These are phyloP conservation scores for Arrhamphus sclerolepis DNA, from an alignment of 2,797 vertebrate species.

Conservation along the genomic window DNA sequence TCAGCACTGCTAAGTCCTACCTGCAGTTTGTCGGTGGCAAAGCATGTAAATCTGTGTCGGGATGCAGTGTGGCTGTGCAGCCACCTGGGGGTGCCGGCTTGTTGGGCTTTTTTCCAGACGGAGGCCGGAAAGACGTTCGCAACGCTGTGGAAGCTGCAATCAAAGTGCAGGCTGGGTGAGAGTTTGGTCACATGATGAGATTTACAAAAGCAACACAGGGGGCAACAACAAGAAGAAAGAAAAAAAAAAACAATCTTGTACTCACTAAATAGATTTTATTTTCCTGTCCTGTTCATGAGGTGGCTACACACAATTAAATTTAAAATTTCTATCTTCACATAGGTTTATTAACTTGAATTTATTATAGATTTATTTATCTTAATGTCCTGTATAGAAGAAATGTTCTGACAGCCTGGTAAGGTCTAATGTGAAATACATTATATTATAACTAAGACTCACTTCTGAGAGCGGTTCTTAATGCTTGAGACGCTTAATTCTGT, in stretches of 20 bases:
- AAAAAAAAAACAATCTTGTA: too few species aligned
- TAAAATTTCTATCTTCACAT: too few species aligned
- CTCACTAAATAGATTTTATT: too few species aligned
- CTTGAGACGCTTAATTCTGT: too few species aligned
- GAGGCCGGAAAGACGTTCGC: slow-evolving; percentile 85
- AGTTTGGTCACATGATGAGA: background rate
- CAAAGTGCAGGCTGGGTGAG: slow-evolving; percentile 86
- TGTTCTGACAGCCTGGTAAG: too few species aligned
- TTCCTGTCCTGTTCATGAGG: too few species aligned
- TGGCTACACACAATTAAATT: too few species aligned
- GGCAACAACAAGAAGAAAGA: too few species aligned
- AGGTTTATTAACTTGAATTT: background rate
- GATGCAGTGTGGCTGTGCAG: slow-evolving; percentile 79
- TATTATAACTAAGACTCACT: too few species aligned
- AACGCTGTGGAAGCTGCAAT: slow-evolving; percentile 86
- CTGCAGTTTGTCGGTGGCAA: slow-evolving; percentile 83
- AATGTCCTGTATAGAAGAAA: background rate
- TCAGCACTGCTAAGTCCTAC: slow-evolving; percentile 80
- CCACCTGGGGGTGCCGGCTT: slow-evolving; percentile 65
- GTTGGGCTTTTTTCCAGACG: slow-evolving; percentile 83
- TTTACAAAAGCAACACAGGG: background rate
- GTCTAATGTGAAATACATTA: too few species aligned
- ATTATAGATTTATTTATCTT: background rate
- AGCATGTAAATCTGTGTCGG: slow-evolving; percentile 82
- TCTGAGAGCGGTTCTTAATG: too few species aligned